phyloP scores from a whole-genome alignment of 1,140 invertebrate genomes.

The Drosophila tani region DNA sequence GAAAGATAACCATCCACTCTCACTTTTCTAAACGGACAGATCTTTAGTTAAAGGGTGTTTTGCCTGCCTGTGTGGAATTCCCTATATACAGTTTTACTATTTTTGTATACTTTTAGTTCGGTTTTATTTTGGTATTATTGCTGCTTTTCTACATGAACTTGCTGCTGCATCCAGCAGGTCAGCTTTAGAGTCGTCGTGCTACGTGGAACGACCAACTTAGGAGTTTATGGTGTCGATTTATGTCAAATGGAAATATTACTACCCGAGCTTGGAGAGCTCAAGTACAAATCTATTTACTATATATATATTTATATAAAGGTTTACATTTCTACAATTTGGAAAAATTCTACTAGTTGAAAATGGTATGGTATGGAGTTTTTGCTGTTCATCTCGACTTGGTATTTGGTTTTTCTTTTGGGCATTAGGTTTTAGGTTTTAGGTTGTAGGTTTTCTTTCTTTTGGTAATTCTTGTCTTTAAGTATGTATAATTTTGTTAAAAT shows the following conservation, averaged over 20 bases:
- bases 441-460: conserved; percentile 17
- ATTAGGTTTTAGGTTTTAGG: conserved; percentile 45
- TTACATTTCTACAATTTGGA: conserved; percentile 75
- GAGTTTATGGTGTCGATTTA: conserved; percentile 35
- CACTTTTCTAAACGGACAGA: conserved; percentile 16
- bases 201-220: conserved; percentile 32
- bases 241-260: conserved; percentile 35
- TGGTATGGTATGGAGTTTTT: conserved; percentile 45
- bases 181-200: conserved; percentile 6
- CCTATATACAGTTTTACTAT: conserved; percentile 51
- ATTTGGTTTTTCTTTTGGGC: conserved; percentile 35
- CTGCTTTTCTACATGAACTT: conserved; percentile 37
- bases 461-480: conserved; percentile 23
- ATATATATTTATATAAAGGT: conserved; percentile 50
- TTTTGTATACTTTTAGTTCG: conserved; percentile 20
- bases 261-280: conserved; percentile 32
- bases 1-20: conserved; percentile 9
- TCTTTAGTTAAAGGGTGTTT: conserved; percentile 15
- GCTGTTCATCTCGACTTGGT: conserved; percentile 27
- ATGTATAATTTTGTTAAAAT: conserved; percentile 79
- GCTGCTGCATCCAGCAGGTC: conserved; percentile 9
- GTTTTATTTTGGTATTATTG: conserved; percentile 17
- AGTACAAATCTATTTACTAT: conserved; percentile 46
- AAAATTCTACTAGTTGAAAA: conserved; percentile 79
- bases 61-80: conserved; percentile 32